Evolutionary conservation across 2,113 vertebrate genomes (phyloP), one percentile per base, ranked within the genome.

Genomic region (Nyctibius bracteatus): DNA sequence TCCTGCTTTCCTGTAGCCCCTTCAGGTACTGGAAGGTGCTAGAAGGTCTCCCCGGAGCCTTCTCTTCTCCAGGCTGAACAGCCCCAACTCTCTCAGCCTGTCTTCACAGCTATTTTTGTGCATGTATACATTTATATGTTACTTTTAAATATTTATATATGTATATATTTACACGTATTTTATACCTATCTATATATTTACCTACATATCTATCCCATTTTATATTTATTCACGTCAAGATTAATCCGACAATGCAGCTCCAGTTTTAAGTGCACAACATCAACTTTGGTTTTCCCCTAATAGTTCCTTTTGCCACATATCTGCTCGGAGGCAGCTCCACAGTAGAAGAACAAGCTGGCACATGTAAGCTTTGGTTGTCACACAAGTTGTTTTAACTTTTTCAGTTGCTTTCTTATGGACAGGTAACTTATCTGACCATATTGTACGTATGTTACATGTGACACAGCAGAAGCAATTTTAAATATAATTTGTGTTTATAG

Each of bases 371-470:
- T 43, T 27, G 47, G 28, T 8, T 20, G 37, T 35, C 68, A 63
- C 28, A 28, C 6, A 14, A 27, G 13, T 24, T 44, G 10, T 20
- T 41, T 57, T 24, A 31, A 75, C 14, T 8, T 52, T 52, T 51
- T n/a, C 1, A 2, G 49, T 19, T 46, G 33, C 33, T 44, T 77
- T 82, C 43, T 70, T n/a, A 63, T 0, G 43, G 27, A 30, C 17
- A 68, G 77, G 5, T 15, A 43, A 37, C 15, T 62, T 21, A 27
- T 14, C 68, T 18, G 47, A 41, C 16, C 33, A 19, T 22, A 19
- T 5, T 10, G 33, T 9, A 41, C 0, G 0, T 10, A n/a, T 2
- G 8, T 20, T 39, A 43, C 4, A 3, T 9, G 13, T 1, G 5
- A 39, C 61, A 41, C 25, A 41, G 24, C 22, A 59, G 44, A 62